Percentiles rank a stretch among this genome's conserved stretches.
These are phyloP conservation scores for Lithophane ornitopus DNA, from an alignment of 2,888 invertebrate genomes.

Conservation along the genomic window DNA sequence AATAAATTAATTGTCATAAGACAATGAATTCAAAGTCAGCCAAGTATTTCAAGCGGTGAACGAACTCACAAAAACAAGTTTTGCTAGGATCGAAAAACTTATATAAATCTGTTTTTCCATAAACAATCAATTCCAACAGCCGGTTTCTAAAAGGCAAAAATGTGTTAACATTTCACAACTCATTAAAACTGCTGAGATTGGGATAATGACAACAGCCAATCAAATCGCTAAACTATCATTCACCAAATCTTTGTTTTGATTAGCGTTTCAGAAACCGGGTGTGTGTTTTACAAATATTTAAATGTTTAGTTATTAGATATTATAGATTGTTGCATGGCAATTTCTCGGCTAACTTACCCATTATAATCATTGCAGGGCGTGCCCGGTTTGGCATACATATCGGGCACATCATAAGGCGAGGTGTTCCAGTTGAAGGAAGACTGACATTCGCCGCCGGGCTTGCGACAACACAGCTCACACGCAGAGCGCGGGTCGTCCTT, in stretches of 20 bases:
- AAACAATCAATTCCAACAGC: not conserved
- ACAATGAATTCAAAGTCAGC: too few species aligned
- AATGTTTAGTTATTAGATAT: not conserved
- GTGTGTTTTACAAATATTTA: not conserved
- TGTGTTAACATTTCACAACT: not conserved
- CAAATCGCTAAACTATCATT: not conserved
- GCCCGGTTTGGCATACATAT: conserved; percentile 98
- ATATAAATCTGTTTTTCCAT: not conserved
- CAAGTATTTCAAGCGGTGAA: not conserved
- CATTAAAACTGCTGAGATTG: not conserved
- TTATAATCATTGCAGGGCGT: conserved; percentile 98
- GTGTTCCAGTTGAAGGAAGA: conserved; percentile 98
- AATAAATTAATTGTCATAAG: not conserved
- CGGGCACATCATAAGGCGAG: conserved; percentile 97
- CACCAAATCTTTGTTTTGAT: not conserved
- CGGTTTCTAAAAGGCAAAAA: not conserved
- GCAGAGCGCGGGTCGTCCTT: conserved; percentile 96
- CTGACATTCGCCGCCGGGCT: conserved; percentile 95
- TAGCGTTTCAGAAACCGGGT: not conserved
- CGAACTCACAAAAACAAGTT: not conserved
- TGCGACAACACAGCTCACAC: conserved; percentile 97
- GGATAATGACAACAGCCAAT: not conserved
- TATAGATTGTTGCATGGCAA: not conserved
- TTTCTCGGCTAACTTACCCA: conserved; percentile 87
- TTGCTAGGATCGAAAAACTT: not conserved